These are phyloP conservation scores for Galleria mellonella DNA, from an alignment of 1,140 invertebrate species.

Conservation along the genomic window DNA sequence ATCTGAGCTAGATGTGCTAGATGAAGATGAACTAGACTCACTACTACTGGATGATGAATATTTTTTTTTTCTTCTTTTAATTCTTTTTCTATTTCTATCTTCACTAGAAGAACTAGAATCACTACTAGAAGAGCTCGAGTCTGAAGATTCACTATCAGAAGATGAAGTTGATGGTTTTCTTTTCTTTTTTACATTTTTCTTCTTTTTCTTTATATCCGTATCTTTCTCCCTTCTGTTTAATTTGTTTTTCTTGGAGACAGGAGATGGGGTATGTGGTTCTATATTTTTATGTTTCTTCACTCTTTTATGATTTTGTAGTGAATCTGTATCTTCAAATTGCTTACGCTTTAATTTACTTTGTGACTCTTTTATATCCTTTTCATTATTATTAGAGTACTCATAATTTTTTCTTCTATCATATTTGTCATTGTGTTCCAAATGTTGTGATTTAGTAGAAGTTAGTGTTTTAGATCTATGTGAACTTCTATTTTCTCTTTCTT, in stretches of 20 bases:
- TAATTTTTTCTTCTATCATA: constrained; percentile 11
- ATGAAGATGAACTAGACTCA: constrained; percentile 34
- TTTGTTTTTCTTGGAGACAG: constrained; percentile 13
- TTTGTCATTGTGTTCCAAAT: constrained; percentile 3
- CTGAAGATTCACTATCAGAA: constrained; percentile 43
- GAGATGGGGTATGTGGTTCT: constrained; percentile 17
- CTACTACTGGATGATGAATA: constrained; percentile 46
- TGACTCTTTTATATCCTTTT: constrained; percentile 1
- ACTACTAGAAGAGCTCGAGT: constrained; percentile 47
- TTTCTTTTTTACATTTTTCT: constrained; percentile 28
- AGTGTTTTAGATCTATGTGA: not conserved
- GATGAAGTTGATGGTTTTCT: constrained; percentile 47
- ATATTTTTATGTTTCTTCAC: constrained; percentile 2
- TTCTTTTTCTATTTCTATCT: constrained; percentile 34
- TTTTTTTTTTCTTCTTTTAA: constrained; percentile 36
- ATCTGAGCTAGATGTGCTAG: constrained; percentile 35
- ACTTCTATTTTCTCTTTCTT: not conserved
- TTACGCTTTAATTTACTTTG: not conserved
- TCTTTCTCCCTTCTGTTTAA: constrained; percentile 11
- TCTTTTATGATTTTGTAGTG: not conserved
- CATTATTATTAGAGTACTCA: constrained; percentile 2
- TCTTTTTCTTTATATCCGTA: constrained; percentile 14
- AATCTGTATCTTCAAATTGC: not conserved
- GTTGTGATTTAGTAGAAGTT: not conserved
- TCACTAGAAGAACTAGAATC: constrained; percentile 52